These are phyloP conservation scores for Geotrypetes seraphini DNA, from an alignment of 2,797 vertebrate genomes.

Conservation along the genomic window DNA sequence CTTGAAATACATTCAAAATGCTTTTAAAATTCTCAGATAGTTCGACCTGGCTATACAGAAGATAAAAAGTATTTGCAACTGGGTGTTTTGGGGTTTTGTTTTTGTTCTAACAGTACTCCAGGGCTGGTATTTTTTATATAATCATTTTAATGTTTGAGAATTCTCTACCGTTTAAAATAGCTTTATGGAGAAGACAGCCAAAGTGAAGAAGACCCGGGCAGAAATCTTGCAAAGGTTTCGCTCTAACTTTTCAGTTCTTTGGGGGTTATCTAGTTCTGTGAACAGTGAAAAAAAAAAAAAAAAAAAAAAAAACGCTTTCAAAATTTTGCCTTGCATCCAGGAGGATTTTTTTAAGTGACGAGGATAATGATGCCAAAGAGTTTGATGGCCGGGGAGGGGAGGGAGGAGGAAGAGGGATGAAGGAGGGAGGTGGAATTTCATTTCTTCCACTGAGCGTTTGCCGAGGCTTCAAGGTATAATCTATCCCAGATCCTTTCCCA, in stretches of 20 bases:
- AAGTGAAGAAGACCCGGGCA: constrained; percentile 13
- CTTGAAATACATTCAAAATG: too few species aligned
- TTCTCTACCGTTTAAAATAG: constrained; percentile 3
- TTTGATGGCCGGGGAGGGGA: constrained; percentile 14
- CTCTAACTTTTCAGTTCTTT: constrained; percentile 42
- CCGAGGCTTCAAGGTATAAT: constrained; percentile 75
- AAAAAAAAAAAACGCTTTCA: constrained; percentile 45
- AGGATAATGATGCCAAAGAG: constrained; percentile 48
- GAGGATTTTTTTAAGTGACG: constrained; percentile 51
- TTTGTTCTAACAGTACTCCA: too few species aligned
- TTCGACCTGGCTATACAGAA: too few species aligned
- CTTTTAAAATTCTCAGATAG: too few species aligned
- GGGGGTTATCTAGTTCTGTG: constrained; percentile 42
- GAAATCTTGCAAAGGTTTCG: constrained; percentile 14
- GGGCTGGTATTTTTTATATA: too few species aligned
- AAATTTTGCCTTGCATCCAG: constrained; percentile 46
- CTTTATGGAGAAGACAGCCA: constrained; percentile 1
- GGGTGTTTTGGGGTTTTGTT: too few species aligned
- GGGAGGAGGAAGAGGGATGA: constrained; percentile 22
- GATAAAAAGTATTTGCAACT: too few species aligned
- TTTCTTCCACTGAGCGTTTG: constrained; percentile 66
- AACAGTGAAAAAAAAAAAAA: too few species aligned
- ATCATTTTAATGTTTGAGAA: too few species aligned
- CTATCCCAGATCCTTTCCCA: constrained; percentile 73
- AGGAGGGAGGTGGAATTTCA: constrained; percentile 61